Evolutionary conservation across 1,140 invertebrate genomes (phyloP), one percentile per base, ranked within the genome.

Genomic region (Sycophaga agraensis): DNA sequence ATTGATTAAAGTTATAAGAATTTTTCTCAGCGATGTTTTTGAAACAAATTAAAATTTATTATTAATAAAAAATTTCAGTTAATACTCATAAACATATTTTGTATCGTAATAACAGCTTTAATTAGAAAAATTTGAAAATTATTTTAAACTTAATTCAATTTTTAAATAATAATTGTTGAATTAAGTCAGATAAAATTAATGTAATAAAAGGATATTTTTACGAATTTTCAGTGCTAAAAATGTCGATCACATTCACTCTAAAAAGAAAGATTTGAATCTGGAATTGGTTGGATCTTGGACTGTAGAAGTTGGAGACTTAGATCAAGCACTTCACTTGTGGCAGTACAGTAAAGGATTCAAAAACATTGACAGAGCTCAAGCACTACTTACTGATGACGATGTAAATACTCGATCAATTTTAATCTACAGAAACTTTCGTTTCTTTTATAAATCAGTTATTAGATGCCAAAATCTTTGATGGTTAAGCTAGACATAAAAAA

Each of bases 301-400:
- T 7, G 96, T 98, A 8, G 90, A 92, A 65, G 92, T 98, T 43
- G 97, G 97, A n/a, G 95, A 97, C 75, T 89, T 97, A 82, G 96
- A 99, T 84, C 96, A 98, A 82, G 93, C 93, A 28, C 82, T 98
- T 62, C 95, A 98, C 81, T 83, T 98, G 39, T 98, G 95, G 95
- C 88, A 89, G 70, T 97, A 95, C 74, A 91, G 87, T 46, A 94
- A 94, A 62, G 96, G 96, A 24, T 98, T 96, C 78, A 86, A 91
- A 68, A 89, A 88, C 61, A 88, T 97, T 69, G 93, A 96, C 81
- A 84, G 86, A 70, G 88, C 91, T 17, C 90, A 90, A 73, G 78
- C 84, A 61, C 80, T 88, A 19, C 84, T 95, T 48, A 86, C 83
- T 68, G 85, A 88, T 70, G 89, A 92, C 79, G 70, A 85, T 66